Evolutionary conservation across 2,888 invertebrate genomes (phyloP), one percentile per base, ranked within the genome.

Genomic region (Drosophila kambysellisi): DNA sequence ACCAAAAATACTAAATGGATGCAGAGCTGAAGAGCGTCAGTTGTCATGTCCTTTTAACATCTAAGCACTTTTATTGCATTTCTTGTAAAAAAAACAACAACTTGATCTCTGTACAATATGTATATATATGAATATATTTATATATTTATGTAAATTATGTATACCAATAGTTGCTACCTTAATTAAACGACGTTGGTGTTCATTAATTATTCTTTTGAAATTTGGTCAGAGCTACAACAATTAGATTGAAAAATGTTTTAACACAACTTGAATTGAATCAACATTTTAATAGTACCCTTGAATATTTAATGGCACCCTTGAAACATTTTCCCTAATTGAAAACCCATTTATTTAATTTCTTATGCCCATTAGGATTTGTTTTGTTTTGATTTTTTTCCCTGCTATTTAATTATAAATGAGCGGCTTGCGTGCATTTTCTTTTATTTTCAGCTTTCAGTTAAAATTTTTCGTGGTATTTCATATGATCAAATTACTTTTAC

Each of bases 401-500:
- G 25, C 76, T 70, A 88, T 81, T 85, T 88, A 85, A 85, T 90
- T 76, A 83, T 83, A 69, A 83, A 88, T 78, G 75, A 81, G 67
- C 56, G 54, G 59, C 69, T 74, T 76, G 69, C 61, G 66, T 82
- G 73, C 39, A 43, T 39, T 60, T 66, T 43, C 25, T 63, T 57
- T 52, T 17, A 25, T 46, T 51, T 43, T 37, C 51, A 37, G 20
- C 11, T 58, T 57, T 53, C 69, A 33, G 35, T 53, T 32, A 41
- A 32, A 0, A 4, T 15, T 57, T 65, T 67, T 61, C 62, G 29
- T 52, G 68, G 57, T 74, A 77, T 77, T 81, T 76, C 68, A 68
- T 76, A 76, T 89, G 89, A 89, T 86, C 89, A 84, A 89, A 86
- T 84, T 86, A 88, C 89, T 83, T 77, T 79, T 72, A 76, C 77